Evolutionary conservation across 2,113 vertebrate species (phyloP).

Genomic region (Larimichthys polyactis): DNA sequence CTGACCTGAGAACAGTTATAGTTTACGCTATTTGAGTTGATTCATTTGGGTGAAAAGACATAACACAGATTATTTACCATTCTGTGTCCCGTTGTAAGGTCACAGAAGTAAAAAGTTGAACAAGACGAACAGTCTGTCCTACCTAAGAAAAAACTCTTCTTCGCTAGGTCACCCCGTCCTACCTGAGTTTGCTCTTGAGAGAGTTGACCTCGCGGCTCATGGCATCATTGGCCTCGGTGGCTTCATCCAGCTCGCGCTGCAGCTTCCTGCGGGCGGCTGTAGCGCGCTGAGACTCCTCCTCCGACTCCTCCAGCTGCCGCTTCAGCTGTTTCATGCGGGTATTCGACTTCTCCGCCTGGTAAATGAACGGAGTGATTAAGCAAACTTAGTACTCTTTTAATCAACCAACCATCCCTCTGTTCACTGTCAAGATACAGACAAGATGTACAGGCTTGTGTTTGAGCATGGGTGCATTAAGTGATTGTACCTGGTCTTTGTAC

Average conservation of each 20-base stretch:
- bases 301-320: constrained; percentile 94
- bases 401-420: too few species aligned
- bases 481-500: constrained; percentile 95
- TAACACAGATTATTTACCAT: background rate
- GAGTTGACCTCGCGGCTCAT: constrained; percentile 84
- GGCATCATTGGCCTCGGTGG: constrained; percentile 89
- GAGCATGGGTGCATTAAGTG: background rate
- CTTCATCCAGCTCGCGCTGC: constrained; percentile 96
- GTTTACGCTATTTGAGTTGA: background rate
- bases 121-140: background rate
- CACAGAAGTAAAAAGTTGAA: background rate
- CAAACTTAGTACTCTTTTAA: background rate
- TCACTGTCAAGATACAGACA: background rate
- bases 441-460: background rate
- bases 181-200: constrained; percentile 82
- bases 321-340: constrained; percentile 93
- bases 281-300: constrained; percentile 95
- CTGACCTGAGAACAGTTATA: background rate
- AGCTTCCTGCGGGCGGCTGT: constrained; percentile 94
- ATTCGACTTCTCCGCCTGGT: constrained; percentile 90
- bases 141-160: background rate
- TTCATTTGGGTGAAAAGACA: background rate
- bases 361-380: background rate
- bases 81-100: constrained; percentile 8
- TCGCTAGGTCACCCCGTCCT: background rate